Conservation (phyloP, 1,140 invertebrate genomes). For the Caenorhabditis brenneri region DNA sequence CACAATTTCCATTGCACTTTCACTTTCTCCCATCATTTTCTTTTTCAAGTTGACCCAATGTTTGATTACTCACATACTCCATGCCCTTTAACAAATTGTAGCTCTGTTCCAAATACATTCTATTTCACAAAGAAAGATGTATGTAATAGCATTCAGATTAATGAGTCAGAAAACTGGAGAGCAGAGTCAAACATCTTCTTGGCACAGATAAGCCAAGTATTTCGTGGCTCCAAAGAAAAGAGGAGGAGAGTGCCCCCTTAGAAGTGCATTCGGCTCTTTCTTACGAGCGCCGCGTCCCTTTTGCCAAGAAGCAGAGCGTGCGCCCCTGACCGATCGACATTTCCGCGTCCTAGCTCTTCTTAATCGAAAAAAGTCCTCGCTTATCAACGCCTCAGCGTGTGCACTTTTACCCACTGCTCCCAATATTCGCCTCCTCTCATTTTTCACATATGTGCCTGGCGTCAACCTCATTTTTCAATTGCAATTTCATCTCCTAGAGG, state of each 20-base stretch:
- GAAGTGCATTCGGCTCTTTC: slow-evolving; percentile 1
- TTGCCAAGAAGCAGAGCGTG: neutral
- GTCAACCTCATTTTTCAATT: neutral
- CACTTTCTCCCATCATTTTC: slow-evolving; percentile 4
- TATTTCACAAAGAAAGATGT: neutral
- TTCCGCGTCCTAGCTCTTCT: neutral
- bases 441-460: neutral
- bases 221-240: neutral
- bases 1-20: slow-evolving; percentile 6
- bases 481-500: neutral
- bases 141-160: neutral
- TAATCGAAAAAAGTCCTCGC: neutral
- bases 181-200: neutral
- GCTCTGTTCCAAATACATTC: neutral
- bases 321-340: slow-evolving; percentile 4
- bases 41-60: neutral
- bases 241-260: neutral
- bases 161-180: neutral
- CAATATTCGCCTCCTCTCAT: neutral
- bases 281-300: neutral
- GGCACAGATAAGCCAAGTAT: slow-evolving; percentile 10
- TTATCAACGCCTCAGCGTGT: neutral
- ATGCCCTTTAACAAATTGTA: neutral
- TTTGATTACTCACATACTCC: neutral
- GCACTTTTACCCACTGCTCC: neutral